phyloP scores from a whole-genome alignment of 2,113 vertebrate genomes.

The Chionomys nivalis region DNA sequence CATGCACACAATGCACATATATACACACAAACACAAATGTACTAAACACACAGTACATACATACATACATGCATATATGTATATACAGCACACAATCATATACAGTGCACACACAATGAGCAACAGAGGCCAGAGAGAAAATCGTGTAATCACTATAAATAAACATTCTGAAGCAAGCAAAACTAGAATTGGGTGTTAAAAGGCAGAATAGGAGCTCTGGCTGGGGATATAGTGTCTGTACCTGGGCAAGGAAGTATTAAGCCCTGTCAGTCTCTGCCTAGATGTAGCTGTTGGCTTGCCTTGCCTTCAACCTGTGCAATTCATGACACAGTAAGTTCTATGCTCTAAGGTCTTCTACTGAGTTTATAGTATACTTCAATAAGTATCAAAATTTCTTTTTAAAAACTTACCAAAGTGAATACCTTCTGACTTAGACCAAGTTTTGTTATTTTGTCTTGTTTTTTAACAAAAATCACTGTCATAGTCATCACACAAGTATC shows the following conservation, averaged over 20 bases:
- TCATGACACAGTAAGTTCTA: background rate
- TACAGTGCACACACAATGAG: background rate
- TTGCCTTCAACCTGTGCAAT: background rate
- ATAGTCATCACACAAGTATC: background rate
- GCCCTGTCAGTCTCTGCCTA: background rate
- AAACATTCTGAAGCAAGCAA: slow-evolving; percentile 31
- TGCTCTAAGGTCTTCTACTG: background rate
- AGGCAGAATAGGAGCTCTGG: background rate
- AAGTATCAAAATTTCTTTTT: background rate
- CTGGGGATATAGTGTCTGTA: background rate
- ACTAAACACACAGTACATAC: background rate
- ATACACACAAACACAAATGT: no score
- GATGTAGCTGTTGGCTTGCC: background rate
- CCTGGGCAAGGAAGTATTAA: background rate
- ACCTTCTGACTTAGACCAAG: background rate
- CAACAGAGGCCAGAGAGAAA: background rate
- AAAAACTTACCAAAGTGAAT: background rate
- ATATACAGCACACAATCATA: background rate
- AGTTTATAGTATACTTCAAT: background rate
- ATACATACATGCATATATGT: no score
- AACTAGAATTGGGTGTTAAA: background rate
- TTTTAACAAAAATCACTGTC: background rate
- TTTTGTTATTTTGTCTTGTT: background rate
- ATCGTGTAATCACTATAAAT: background rate
- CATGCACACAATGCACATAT: no score